Percentiles rank a stretch among this genome's conserved stretches.
phyloP scores from a whole-genome alignment of 2,113 vertebrate species.

The Laticauda laticaudata region DNA sequence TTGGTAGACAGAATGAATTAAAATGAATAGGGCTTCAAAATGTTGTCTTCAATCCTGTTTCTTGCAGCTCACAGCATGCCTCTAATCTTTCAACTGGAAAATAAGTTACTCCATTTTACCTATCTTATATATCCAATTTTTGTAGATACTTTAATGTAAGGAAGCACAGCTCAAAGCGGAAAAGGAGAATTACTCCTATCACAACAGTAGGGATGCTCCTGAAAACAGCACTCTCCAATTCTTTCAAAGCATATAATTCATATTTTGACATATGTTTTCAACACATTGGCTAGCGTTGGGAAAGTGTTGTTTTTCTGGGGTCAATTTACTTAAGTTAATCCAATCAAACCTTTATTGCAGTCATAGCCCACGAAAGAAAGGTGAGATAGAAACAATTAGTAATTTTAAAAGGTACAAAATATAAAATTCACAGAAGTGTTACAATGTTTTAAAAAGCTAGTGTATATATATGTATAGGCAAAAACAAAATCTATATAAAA shows the following conservation, averaged over 20 bases:
- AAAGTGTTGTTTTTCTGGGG: not conserved
- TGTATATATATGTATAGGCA: not conserved
- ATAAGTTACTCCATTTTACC: conserved; percentile 12
- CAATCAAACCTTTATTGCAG: not conserved
- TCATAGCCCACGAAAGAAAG: not conserved
- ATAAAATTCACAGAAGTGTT: not conserved
- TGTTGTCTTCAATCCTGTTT: conserved; percentile 12
- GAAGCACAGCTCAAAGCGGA: not conserved
- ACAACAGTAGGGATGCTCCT: not conserved
- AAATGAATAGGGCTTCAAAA: not conserved
- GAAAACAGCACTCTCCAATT: not conserved
- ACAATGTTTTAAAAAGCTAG: not conserved
- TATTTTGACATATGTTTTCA: not conserved
- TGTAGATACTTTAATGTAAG: not conserved
- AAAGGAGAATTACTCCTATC: not conserved
- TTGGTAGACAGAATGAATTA: not conserved
- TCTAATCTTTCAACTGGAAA: conserved; percentile 12
- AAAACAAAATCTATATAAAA: not conserved
- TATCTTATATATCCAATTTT: conserved; percentile 1
- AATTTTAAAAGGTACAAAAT: not conserved
- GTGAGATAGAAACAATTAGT: not conserved
- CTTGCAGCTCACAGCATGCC: not conserved
- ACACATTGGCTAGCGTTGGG: not conserved
- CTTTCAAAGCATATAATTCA: not conserved
- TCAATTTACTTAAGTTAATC: not conserved